These are phyloP conservation scores for Ctenopoma multispine DNA, from an alignment of 2,797 vertebrate genomes.

Conservation along the genomic window DNA sequence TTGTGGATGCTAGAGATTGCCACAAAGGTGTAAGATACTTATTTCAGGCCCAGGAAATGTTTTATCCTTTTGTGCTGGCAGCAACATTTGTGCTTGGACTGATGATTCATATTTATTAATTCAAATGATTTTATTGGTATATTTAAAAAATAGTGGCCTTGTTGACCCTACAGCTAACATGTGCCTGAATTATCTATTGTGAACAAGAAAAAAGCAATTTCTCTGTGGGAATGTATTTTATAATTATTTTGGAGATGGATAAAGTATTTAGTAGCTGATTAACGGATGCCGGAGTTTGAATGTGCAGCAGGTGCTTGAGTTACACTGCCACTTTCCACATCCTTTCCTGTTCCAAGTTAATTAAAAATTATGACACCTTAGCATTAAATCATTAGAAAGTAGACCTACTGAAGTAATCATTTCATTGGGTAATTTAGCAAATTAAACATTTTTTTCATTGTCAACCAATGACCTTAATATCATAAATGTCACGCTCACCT, in stretches of 20 bases:
- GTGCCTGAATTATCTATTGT: constrained; percentile 19
- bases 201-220: background rate
- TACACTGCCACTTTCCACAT: constrained; percentile 47
- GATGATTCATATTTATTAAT: constrained; percentile 19
- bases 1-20: constrained; percentile 47
- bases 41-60: constrained; percentile 24
- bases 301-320: constrained; percentile 68
- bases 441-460: constrained; percentile 81
- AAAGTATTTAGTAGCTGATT: constrained; percentile 33
- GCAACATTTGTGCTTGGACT: constrained; percentile 33
- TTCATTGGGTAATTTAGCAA: constrained; percentile 74
- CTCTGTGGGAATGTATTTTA: background rate
- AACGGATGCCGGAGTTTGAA: constrained; percentile 54
- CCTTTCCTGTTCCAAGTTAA: constrained; percentile 74
- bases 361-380: constrained; percentile 83
- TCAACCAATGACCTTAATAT: constrained; percentile 77
- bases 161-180: constrained; percentile 29
- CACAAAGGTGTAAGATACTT: constrained; percentile 34
- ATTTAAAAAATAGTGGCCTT: constrained; percentile 7
- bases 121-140: background rate
- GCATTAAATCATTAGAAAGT: constrained; percentile 80
- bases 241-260: constrained; percentile 31
- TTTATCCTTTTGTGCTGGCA: constrained; percentile 21
- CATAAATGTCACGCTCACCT: constrained; percentile 68
- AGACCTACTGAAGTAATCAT: constrained; percentile 71